Evolutionary conservation across 1,140 invertebrate genomes (phyloP), one percentile per base, ranked within the genome.

Genomic region (Charaxes varanes): DNA sequence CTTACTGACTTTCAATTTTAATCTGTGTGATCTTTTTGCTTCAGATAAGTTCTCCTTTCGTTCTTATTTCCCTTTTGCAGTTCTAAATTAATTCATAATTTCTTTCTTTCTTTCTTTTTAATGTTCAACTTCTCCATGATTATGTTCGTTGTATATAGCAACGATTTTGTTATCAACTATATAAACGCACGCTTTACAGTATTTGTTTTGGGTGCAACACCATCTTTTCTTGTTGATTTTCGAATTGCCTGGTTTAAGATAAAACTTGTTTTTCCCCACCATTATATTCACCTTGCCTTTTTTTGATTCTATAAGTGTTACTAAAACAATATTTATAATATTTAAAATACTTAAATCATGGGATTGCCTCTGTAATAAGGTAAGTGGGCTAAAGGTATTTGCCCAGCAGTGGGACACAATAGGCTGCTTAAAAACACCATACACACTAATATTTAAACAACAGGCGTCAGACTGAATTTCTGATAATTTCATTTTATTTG

Each of bases 181-280:
- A 27, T 68, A 60, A 3, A 78, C 16, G 10, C 53, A 60, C 0
- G 76, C 76, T 28, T 40, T 66, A 26, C 76, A 78, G 19, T 78
- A 78, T 34, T 70, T 81, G 35, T 79, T 79, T 26, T 72, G 61
- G 0, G 69, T 69, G 15, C 73, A 78, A 28, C 69, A 56, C 76
- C 76, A 81, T 10, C 76, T 38, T 8, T 58, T 53, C 17, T 53
- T 60, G 6, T 47, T 24, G 0, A 30, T 46, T 22, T 45, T 62
- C 14, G 44, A 23, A 27, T 60, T 68, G 0, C 57, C 61, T 0
- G 56, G 57, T 8, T 68, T 74, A 7, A 56, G 31, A 34, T 79
- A 79, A 32, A 68, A 80, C 1, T 59, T 72, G 34, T 76, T 13
- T 2, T 62, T 54, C 0, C 62, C 71, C 1, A 78, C 47, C 56